A percentile compares a stretch with the other conserved stretches of the same genome.
Conservation (phyloP, 2,888 invertebrate species). For the Eilema sororculum region DNA sequence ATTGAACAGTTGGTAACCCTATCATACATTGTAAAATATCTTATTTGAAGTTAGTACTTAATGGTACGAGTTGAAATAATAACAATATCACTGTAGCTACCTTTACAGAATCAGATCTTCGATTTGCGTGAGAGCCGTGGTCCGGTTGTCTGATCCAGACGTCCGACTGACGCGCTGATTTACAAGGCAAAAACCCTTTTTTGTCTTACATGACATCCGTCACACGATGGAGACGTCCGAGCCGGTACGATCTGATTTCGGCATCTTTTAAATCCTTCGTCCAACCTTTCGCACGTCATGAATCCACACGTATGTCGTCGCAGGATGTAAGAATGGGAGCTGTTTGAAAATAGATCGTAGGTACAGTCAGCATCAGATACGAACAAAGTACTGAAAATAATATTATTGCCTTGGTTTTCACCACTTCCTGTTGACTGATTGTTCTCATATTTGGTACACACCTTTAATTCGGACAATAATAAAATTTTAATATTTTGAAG, state of each 20-base stretch:
- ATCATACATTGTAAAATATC: too few relatives aligned
- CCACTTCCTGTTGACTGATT: too few relatives aligned
- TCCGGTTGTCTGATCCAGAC: slow-evolving; percentile 46
- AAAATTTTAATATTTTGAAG: too few relatives aligned
- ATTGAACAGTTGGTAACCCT: too few relatives aligned
- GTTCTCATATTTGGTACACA: too few relatives aligned
- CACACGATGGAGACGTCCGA: slow-evolving; percentile 78
- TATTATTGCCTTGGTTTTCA: too few relatives aligned
- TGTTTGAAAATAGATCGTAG: slow-evolving; percentile 38
- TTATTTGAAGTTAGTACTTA: too few relatives aligned
- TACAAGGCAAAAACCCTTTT: slow-evolving; percentile 78
- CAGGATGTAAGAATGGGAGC: slow-evolving; percentile 48
- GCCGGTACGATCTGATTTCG: slow-evolving; percentile 77
- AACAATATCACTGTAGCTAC: slow-evolving; percentile 38
- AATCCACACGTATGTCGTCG: slow-evolving; percentile 52
- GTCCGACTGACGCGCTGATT: slow-evolving; percentile 74
- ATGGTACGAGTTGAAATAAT: not conserved
- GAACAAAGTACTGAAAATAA: too few relatives aligned
- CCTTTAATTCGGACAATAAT: too few relatives aligned
- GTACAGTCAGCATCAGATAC: too few relatives aligned
- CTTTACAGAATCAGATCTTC: slow-evolving; percentile 58
- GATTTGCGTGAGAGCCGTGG: slow-evolving; percentile 65
- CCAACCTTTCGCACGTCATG: slow-evolving; percentile 63
- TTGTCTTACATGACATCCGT: slow-evolving; percentile 68
- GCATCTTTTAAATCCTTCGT: slow-evolving; percentile 75